A percentile compares a stretch with the other conserved stretches of the same genome.
Evolutionary conservation across 2,888 invertebrate species (phyloP).

Genomic region (Tipula unca): DNA sequence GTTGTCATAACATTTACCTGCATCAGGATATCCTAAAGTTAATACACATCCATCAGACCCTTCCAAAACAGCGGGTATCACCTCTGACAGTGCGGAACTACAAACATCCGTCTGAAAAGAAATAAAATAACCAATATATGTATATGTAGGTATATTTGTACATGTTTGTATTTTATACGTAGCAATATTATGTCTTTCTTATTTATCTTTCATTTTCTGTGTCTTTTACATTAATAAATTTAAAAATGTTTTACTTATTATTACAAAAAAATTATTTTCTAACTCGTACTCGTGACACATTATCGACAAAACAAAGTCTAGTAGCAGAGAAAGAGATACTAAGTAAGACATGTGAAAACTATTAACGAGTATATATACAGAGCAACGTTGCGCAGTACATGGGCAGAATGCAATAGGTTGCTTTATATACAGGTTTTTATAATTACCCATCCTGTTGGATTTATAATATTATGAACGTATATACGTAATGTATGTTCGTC

Average conservation of each 20-base stretch:
- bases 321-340: background rate
- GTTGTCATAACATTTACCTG: conserved; percentile 50
- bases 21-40: conserved; percentile 80
- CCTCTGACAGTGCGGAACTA: conserved; percentile 83
- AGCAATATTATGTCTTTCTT: background rate
- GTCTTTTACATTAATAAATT: background rate
- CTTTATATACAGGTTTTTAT: background rate
- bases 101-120: conserved; percentile 75
- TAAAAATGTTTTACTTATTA: background rate
- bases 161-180: background rate
- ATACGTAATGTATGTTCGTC: no score
- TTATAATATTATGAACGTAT: background rate
- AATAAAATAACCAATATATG: background rate
- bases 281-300: background rate
- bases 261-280: background rate
- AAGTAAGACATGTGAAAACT: background rate
- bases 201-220: background rate
- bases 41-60: conserved; percentile 89
- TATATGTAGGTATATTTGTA: no score
- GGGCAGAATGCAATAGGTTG: background rate
- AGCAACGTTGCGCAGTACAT: background rate
- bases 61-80: conserved; percentile 89
- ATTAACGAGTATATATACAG: background rate
- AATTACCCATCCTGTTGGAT: background rate
- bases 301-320: background rate